Evolutionary conservation across 2,113 vertebrate species (phyloP).

Genomic region (Pelecanus crispus): DNA sequence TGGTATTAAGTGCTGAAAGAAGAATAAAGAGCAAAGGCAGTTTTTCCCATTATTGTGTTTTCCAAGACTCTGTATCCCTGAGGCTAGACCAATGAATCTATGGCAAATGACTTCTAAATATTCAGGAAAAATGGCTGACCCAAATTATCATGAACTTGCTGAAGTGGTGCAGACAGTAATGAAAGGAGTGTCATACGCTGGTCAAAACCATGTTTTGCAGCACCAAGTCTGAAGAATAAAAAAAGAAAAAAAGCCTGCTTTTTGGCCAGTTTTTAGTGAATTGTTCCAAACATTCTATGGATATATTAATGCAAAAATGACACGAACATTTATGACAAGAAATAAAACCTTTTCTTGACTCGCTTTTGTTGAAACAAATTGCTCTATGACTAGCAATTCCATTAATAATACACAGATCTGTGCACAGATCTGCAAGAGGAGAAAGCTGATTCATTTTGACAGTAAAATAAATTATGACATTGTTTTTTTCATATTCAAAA

Average conservation of each 20-base stretch:
- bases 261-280: background rate
- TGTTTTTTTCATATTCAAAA: background rate
- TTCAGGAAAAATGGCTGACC: slow-evolving; percentile 21
- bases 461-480: background rate
- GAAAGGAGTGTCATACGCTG: background rate
- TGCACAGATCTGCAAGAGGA: background rate
- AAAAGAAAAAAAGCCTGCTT: background rate
- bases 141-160: slow-evolving; percentile 12
- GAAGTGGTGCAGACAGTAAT: background rate
- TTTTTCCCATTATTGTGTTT: slow-evolving; percentile 42
- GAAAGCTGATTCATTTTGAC: background rate
- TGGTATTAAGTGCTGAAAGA: slow-evolving; percentile 52
- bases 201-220: background rate
- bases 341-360: background rate
- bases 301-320: background rate
- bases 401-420: background rate
- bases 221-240: background rate
- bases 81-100: slow-evolving; percentile 32
- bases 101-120: slow-evolving; percentile 45
- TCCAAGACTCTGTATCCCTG: slow-evolving; percentile 32
- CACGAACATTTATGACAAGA: background rate
- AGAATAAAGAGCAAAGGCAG: slow-evolving; percentile 47
- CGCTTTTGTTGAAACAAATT: background rate
- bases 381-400: background rate
- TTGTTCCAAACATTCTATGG: background rate